Percentiles rank a stretch among this genome's conserved stretches.
phyloP scores from a whole-genome alignment of 2,888 invertebrate genomes.

The Steromphala cineraria region DNA sequence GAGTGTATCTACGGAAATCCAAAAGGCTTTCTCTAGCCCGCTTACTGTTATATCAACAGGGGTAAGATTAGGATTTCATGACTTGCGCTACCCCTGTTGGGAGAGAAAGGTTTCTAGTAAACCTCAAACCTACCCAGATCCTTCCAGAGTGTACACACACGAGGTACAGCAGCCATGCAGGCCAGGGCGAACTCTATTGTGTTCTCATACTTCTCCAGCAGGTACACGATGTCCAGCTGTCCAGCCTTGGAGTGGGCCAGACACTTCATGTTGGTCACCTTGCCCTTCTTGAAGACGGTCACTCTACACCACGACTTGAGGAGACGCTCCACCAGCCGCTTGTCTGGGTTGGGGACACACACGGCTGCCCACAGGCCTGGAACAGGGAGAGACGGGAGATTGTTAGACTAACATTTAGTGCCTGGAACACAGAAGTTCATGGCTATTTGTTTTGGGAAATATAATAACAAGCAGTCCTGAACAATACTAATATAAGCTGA shows the following conservation, averaged over 20 bases:
- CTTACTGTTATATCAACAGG: too few relatives aligned
- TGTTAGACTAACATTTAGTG: too few relatives aligned
- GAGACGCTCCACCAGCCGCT: slow-evolving; percentile 49
- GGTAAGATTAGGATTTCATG: too few relatives aligned
- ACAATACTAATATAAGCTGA: too few relatives aligned
- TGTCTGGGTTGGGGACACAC: slow-evolving; percentile 42
- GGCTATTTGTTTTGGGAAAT: too few relatives aligned
- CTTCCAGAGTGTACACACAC: slow-evolving; percentile 25
- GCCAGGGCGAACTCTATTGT: slow-evolving; percentile 64
- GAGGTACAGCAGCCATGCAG: slow-evolving; percentile 53
- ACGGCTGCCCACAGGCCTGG: slow-evolving; percentile 59
- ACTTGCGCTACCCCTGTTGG: too few relatives aligned
- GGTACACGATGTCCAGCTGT: slow-evolving; percentile 41
- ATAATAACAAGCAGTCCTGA: too few relatives aligned
- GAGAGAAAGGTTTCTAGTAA: too few relatives aligned
- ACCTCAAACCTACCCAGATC: slow-evolving; percentile 18
- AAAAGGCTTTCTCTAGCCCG: too few relatives aligned
- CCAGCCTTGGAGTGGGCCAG: slow-evolving; percentile 43
- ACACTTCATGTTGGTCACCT: slow-evolving; percentile 41
- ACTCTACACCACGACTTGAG: slow-evolving; percentile 62
- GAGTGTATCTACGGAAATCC: too few relatives aligned
- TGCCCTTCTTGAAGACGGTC: slow-evolving; percentile 40
- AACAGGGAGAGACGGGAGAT: too few relatives aligned
- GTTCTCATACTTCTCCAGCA: slow-evolving; percentile 59
- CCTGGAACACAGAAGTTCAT: too few relatives aligned